These are phyloP conservation scores for Heterodera carotae DNA, from an alignment of 1,140 invertebrate genomes.

Conservation along the genomic window DNA sequence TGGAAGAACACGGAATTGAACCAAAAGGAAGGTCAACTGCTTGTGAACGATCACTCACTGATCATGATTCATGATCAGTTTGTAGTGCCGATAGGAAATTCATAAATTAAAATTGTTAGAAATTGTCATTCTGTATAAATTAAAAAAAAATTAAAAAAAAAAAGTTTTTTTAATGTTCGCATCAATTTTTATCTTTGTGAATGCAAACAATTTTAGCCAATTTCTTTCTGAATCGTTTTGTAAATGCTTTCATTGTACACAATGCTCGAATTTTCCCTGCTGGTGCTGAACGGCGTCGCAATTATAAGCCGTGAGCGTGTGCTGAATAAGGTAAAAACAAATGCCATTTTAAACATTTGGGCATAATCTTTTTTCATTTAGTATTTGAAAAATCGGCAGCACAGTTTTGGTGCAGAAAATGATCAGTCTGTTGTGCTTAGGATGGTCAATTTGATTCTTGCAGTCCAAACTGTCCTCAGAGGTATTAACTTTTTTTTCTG, in stretches of 20 bases:
- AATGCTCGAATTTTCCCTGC: constrained; percentile 54
- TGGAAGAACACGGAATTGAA: no score
- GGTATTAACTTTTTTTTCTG: constrained; percentile 34
- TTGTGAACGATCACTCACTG: no score
- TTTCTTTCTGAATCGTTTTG: no score
- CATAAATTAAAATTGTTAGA: no score
- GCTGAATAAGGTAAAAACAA: constrained; percentile 50
- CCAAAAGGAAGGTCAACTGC: no score
- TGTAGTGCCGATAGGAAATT: no score
- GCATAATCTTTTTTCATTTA: constrained; percentile 15
- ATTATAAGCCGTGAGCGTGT: constrained; percentile 56
- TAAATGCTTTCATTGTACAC: constrained; percentile 51
- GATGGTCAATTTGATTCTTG: constrained; percentile 49
- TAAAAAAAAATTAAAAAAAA: no score
- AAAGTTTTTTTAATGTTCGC: no score
- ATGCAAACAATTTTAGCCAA: no score
- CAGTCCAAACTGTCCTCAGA: constrained; percentile 58
- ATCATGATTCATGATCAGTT: no score
- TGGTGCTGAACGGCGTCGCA: constrained; percentile 56
- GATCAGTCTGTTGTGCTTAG: constrained; percentile 48
- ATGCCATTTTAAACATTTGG: neutral
- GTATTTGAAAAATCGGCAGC: constrained; percentile 34
- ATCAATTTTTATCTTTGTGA: no score
- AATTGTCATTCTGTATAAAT: no score
- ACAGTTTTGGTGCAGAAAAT: constrained; percentile 48